Evolutionary conservation across 2,113 vertebrate species (phyloP).

Genomic region (Thunnus thynnus): DNA sequence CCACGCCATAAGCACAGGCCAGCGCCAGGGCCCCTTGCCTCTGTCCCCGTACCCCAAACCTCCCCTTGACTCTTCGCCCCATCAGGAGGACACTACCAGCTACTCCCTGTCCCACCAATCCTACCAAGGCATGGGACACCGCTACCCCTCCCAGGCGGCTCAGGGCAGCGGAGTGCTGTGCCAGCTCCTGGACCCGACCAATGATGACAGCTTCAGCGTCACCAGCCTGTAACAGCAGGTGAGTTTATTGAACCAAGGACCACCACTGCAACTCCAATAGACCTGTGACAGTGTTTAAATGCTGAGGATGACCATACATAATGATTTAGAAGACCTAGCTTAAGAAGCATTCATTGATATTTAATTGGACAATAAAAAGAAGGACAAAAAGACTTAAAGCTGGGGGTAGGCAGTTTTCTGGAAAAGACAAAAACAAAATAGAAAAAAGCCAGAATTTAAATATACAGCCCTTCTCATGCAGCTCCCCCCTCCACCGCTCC

Average conservation of each 20-base stretch:
- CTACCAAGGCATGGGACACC: constrained; percentile 85
- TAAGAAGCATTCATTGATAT: too few species aligned
- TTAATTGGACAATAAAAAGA: too few species aligned
- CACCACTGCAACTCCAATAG: neutral
- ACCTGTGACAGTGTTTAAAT: too few species aligned
- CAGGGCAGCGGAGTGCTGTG: constrained; percentile 94
- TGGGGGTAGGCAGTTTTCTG: too few species aligned
- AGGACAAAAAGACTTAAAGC: too few species aligned
- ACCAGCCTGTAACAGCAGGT: constrained; percentile 98
- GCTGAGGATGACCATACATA: neutral
- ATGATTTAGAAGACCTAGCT: too few species aligned
- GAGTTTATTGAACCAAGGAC: constrained; percentile 22
- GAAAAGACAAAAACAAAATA: too few species aligned
- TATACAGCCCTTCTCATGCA: too few species aligned
- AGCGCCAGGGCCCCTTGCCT: constrained; percentile 85
- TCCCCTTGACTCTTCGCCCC: constrained; percentile 91
- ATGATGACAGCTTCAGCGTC: constrained; percentile 98
- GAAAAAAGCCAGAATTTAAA: too few species aligned
- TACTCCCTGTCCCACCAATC: constrained; percentile 92
- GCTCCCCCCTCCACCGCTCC: too few species aligned
- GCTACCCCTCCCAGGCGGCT: constrained; percentile 91
- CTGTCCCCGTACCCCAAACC: constrained; percentile 81
- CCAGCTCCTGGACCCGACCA: constrained; percentile 95
- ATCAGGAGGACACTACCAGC: constrained; percentile 92
- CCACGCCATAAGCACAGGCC: constrained; percentile 77